A percentile compares a stretch with the other conserved stretches of the same genome.
Conservation (phyloP, 2,888 invertebrate species). For the Yponomeuta sedellus region DNA sequence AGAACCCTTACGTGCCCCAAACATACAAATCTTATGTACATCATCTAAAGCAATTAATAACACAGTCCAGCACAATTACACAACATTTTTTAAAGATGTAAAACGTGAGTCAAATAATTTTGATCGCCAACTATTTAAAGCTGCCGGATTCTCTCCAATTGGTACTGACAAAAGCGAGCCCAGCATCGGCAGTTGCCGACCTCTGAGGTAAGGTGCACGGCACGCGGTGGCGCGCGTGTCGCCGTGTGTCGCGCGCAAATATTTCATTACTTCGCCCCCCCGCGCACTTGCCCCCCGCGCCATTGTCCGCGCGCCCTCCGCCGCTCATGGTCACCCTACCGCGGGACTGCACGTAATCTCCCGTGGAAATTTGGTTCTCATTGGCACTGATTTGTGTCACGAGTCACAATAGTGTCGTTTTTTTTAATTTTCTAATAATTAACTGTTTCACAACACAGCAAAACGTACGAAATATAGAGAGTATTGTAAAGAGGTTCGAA, state of each 20-base stretch:
- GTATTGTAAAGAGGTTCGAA: too few species aligned
- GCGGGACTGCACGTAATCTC: slow-evolving; percentile 36
- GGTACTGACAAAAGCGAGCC: not conserved
- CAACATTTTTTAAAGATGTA: too few species aligned
- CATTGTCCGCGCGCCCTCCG: slow-evolving; percentile 46
- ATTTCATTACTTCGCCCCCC: slow-evolving; percentile 55
- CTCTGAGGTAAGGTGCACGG: slow-evolving; percentile 56
- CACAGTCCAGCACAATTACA: too few species aligned
- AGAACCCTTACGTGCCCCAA: too few species aligned
- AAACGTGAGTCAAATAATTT: too few species aligned
- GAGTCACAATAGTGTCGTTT: not conserved
- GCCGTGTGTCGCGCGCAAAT: slow-evolving; percentile 72
- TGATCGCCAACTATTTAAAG: too few species aligned
- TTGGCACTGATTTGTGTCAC: slow-evolving; percentile 45
- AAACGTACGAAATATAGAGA: too few species aligned
- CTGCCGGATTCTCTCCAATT: too few species aligned
- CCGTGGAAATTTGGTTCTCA: slow-evolving; percentile 47
- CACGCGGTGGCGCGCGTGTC: slow-evolving; percentile 66
- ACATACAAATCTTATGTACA: too few species aligned
- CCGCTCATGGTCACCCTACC: slow-evolving; percentile 55
- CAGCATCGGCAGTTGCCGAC: slow-evolving; percentile 35
- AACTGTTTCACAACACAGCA: too few species aligned
- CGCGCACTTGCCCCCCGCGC: slow-evolving; percentile 31
- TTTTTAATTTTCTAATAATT: too few species aligned
- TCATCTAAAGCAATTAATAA: too few species aligned